A percentile compares a stretch with the other conserved stretches of the same genome.
phyloP scores from a whole-genome alignment of 1,140 invertebrate species.

The Glomeris maerens region DNA sequence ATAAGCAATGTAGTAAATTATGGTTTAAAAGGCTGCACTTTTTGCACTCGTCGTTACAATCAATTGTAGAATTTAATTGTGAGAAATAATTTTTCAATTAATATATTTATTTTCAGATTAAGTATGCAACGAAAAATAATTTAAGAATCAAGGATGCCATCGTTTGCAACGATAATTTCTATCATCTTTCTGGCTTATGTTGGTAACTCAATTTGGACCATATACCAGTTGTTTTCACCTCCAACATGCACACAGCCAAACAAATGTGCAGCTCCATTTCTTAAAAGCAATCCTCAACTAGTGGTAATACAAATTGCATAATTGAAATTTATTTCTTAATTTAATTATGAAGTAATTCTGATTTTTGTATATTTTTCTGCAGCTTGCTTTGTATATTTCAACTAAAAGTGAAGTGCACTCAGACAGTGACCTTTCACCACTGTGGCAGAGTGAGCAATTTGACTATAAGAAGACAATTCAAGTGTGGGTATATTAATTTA shows the following conservation, averaged over 20 bases:
- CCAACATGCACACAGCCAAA: slow-evolving; percentile 44
- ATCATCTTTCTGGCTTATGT: slow-evolving; percentile 53
- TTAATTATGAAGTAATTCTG: slow-evolving; percentile 30
- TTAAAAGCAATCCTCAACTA: slow-evolving; percentile 33
- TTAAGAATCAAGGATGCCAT: slow-evolving; percentile 30
- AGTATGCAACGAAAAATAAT: neutral
- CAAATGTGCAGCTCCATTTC: slow-evolving; percentile 28
- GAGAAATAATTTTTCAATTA: too few relatives aligned
- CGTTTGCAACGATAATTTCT: slow-evolving; percentile 40
- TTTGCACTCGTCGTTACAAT: too few relatives aligned
- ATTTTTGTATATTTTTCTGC: slow-evolving; percentile 16
- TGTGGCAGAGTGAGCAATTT: slow-evolving; percentile 17
- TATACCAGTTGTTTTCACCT: slow-evolving; percentile 52
- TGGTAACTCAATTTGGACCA: slow-evolving; percentile 51
- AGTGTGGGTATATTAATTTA: slow-evolving; percentile 12
- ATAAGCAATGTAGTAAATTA: too few relatives aligned
- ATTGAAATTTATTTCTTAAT: slow-evolving; percentile 34
- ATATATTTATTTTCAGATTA: too few relatives aligned
- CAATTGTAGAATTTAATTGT: too few relatives aligned
- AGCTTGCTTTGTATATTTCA: slow-evolving; percentile 25
- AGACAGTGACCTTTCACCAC: slow-evolving; percentile 18
- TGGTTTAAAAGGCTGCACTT: too few relatives aligned
- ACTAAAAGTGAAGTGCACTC: slow-evolving; percentile 12
- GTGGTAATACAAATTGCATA: slow-evolving; percentile 39
- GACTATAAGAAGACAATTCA: slow-evolving; percentile 17